phyloP scores from a whole-genome alignment of 2,113 vertebrate genomes.

The Circaetus gallicus region DNA sequence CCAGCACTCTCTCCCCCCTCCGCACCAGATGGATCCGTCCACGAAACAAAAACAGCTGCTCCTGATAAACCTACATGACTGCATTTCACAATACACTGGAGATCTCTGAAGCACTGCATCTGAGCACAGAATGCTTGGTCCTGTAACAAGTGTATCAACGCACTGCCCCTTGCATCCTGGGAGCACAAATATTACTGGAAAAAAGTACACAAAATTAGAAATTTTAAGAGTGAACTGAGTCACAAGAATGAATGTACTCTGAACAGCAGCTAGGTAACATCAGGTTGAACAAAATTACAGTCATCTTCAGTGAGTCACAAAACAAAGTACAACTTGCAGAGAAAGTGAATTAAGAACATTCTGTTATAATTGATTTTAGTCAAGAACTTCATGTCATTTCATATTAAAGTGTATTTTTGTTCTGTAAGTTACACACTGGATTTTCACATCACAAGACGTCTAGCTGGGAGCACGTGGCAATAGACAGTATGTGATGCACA shows the following conservation, averaged over 20 bases:
- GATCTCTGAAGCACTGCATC: not conserved
- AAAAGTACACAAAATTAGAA: not conserved
- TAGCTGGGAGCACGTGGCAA: not conserved
- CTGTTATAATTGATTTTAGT: not conserved
- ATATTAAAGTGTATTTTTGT: not conserved
- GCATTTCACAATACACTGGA: not conserved
- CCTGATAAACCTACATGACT: conserved; percentile 25
- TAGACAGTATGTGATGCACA: not conserved
- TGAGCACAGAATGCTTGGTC: not conserved
- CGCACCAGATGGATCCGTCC: not conserved
- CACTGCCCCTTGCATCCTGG: not conserved
- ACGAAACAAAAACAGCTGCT: conserved; percentile 49
- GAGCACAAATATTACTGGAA: not conserved
- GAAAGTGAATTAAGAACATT: not conserved
- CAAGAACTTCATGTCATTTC: not conserved
- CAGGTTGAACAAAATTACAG: not conserved
- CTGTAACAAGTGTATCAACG: not conserved
- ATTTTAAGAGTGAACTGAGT: not conserved
- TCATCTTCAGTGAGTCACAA: not conserved
- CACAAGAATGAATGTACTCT: not conserved
- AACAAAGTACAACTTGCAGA: not conserved
- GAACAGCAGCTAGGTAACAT: not conserved
- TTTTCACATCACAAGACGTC: not conserved
- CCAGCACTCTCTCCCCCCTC: not conserved
- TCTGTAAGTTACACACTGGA: not conserved